A percentile compares a stretch with the other conserved stretches of the same genome.
phyloP scores from a whole-genome alignment of 1,140 invertebrate genomes.

The Euura saliciscinereae region DNA sequence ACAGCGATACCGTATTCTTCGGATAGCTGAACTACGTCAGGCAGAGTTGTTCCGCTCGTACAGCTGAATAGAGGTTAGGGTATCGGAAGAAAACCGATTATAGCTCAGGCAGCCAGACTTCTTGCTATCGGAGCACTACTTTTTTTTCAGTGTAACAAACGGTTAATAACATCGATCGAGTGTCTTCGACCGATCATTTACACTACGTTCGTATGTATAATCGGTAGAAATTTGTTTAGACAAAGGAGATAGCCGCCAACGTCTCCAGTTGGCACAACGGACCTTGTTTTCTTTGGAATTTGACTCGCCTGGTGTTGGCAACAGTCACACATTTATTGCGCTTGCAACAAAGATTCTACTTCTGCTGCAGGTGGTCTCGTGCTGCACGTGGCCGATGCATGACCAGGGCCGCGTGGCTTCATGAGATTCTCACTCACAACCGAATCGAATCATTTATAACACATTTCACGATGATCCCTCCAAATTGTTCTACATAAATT shows the following conservation, averaged over 20 bases:
- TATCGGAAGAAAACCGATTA: too few species aligned
- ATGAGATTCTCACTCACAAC: too few species aligned
- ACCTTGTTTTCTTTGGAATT: slow-evolving; percentile 36
- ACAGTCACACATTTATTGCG: slow-evolving; percentile 9
- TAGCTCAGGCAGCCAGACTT: too few species aligned
- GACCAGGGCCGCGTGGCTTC: not conserved
- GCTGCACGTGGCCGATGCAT: not conserved
- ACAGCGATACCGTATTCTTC: too few species aligned
- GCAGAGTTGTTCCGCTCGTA: too few species aligned
- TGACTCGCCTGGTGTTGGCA: slow-evolving; percentile 22
- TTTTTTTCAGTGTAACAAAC: too few species aligned
- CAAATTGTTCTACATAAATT: too few species aligned
- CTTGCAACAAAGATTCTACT: slow-evolving; percentile 27
- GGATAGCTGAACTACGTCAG: too few species aligned
- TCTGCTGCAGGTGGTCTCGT: not conserved
- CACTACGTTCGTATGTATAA: not conserved
- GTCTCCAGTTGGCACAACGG: slow-evolving; percentile 31
- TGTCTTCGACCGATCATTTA: not conserved
- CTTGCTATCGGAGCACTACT: too few species aligned
- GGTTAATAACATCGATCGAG: not conserved
- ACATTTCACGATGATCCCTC: too few species aligned
- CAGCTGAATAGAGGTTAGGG: too few species aligned
- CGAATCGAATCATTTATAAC: too few species aligned
- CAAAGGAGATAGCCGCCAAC: slow-evolving; percentile 1
- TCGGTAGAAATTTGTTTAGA: not conserved